Percentiles rank a stretch among this genome's conserved stretches.
Evolutionary conservation across 1,140 invertebrate species (phyloP).

Genomic region (Sarcophaga peregrina): DNA sequence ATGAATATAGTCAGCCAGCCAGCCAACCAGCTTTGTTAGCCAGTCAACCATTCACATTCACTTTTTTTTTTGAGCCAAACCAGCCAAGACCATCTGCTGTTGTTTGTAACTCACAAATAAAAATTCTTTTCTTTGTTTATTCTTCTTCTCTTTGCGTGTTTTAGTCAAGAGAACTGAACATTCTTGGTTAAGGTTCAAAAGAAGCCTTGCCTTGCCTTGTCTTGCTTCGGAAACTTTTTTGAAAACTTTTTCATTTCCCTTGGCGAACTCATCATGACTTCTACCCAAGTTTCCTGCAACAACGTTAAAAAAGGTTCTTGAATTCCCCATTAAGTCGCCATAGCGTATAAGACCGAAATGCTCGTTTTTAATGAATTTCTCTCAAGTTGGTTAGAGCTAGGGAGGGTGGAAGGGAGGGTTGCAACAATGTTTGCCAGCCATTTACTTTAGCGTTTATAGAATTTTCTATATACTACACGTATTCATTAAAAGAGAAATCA

Average conservation of each 20-base stretch:
- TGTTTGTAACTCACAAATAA: not conserved
- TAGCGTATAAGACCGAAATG: not conserved
- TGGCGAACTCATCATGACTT: not conserved
- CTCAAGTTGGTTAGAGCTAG: not conserved
- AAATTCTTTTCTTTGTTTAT: not conserved
- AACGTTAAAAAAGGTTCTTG: conserved; percentile 2
- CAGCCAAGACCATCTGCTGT: not conserved
- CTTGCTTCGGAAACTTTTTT: too few relatives aligned
- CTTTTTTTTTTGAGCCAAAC: not conserved
- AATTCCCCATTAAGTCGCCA: not conserved
- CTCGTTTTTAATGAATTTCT: conserved; percentile 5
- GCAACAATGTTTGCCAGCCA: not conserved
- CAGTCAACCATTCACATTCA: too few relatives aligned
- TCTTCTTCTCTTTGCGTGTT: not conserved
- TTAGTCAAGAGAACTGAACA: not conserved
- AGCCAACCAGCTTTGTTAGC: not conserved
- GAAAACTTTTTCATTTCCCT: not conserved
- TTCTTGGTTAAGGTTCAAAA: not conserved
- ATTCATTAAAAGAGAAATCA: too few relatives aligned
- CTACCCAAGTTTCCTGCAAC: not conserved
- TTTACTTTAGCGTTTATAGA: not conserved
- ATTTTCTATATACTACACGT: not conserved
- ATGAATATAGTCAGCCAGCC: not conserved
- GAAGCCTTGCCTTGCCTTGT: not conserved
- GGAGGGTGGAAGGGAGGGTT: too few relatives aligned